Conservation (phyloP, 2,797 vertebrate genomes). For the Cyprinodon diabolis region DNA sequence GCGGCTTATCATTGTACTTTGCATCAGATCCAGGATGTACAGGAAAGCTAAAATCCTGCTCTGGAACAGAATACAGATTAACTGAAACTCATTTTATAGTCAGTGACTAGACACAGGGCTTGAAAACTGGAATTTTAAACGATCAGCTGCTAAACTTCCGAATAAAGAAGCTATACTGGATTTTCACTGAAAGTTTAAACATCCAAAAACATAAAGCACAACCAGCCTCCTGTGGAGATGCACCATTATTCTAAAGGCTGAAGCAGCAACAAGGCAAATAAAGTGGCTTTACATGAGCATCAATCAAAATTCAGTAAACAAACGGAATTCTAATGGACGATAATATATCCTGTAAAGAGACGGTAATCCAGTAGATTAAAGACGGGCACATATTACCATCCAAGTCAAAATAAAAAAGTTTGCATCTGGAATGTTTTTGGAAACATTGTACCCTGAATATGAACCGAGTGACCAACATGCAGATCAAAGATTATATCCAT, state of each 20-base stretch:
- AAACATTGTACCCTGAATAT: conserved; percentile 14
- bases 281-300: conserved; percentile 48
- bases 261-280: conserved; percentile 21
- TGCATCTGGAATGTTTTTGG: conserved; percentile 57
- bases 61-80: neutral
- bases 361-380: conserved; percentile 43
- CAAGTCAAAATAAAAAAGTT: neutral
- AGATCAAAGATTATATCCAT: conserved; percentile 26
- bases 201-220: conserved; percentile 42
- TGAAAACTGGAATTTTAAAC: conserved; percentile 30
- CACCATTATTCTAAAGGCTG: conserved; percentile 19
- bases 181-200: neutral
- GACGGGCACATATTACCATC: conserved; percentile 5
- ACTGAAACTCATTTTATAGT: neutral
- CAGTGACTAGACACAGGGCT: neutral
- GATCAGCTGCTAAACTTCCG: conserved; percentile 28
- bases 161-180: neutral
- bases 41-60: neutral
- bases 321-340: conserved; percentile 51
- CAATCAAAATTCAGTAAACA: conserved; percentile 64
- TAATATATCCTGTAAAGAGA: conserved; percentile 42
- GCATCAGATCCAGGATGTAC: neutral
- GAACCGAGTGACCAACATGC: conserved; percentile 21
- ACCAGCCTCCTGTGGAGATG: conserved; percentile 31
- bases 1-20: neutral